phyloP scores from a whole-genome alignment of 1,140 invertebrate species.

The Galleria mellonella region DNA sequence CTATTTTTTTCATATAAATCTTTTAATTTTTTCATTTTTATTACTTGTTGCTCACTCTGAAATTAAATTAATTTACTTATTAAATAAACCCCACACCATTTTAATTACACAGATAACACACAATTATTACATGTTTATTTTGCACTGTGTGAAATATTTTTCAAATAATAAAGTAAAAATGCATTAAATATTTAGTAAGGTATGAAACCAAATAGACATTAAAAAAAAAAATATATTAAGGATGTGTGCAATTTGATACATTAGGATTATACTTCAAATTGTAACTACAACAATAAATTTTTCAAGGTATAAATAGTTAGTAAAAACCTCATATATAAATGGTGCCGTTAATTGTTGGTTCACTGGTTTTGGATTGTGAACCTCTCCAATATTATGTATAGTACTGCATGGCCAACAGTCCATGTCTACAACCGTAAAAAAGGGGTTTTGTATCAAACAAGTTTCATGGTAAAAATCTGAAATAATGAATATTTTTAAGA shows the following conservation, averaged over 20 bases:
- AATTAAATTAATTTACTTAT: constrained; percentile 12
- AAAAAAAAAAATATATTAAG: too few relatives aligned
- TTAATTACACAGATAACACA: too few relatives aligned
- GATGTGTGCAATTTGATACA: too few relatives aligned
- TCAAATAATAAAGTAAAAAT: too few relatives aligned
- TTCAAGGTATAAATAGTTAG: too few relatives aligned
- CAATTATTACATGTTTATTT: too few relatives aligned
- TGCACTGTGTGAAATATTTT: too few relatives aligned
- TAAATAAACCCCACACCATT: too few relatives aligned
- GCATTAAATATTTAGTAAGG: too few relatives aligned
- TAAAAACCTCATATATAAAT: constrained; percentile 25
- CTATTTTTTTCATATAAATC: constrained; percentile 37
- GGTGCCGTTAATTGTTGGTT: constrained; percentile 48
- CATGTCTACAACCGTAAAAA: constrained; percentile 81
- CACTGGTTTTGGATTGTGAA: constrained; percentile 61
- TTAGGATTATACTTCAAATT: too few relatives aligned
- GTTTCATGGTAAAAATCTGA: constrained; percentile 86
- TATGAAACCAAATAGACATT: too few relatives aligned
- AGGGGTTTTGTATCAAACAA: constrained; percentile 85
- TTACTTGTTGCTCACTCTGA: constrained; percentile 43
- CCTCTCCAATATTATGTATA: constrained; percentile 74
- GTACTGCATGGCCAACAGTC: constrained; percentile 86
- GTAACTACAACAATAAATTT: too few relatives aligned
- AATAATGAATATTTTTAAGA: constrained; percentile 34
- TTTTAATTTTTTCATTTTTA: constrained; percentile 31